These are phyloP conservation scores for Petrosia ficiformis DNA, from an alignment of 37 sponge, comb jelly and placozoan species.

Conservation along the genomic window DNA sequence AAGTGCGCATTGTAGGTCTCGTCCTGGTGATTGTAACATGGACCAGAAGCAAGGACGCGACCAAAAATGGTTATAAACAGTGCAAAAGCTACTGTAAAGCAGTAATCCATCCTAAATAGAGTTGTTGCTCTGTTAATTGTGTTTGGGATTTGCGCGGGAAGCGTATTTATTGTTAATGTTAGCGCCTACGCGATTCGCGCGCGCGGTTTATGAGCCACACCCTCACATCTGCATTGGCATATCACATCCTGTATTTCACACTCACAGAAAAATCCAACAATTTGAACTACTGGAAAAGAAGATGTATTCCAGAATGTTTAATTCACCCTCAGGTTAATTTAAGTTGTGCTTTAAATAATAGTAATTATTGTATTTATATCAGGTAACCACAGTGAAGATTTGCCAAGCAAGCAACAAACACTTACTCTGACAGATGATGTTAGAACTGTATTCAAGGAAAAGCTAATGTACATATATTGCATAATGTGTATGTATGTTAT, in stretches of 20 bases:
- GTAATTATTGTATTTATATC: no score
- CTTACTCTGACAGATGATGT: not conserved
- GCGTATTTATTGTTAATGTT: not conserved
- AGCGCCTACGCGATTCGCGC: no score
- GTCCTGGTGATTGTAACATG: slow-evolving; percentile 77
- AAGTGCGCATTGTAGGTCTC: slow-evolving; percentile 46
- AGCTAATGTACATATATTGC: no score
- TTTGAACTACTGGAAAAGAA: slow-evolving; percentile 56
- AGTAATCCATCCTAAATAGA: not conserved
- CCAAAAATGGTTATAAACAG: not conserved
- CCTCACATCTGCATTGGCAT: no score
- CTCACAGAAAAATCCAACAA: slow-evolving; percentile 41
- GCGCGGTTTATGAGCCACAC: not conserved
- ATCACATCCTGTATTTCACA: no score
- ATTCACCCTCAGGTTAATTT: no score
- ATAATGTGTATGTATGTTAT: no score
- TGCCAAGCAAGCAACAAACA: not conserved
- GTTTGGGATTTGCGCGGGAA: not conserved
- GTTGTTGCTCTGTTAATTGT: not conserved
- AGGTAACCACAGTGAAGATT: no score
- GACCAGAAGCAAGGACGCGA: slow-evolving; percentile 2
- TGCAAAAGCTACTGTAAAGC: not conserved
- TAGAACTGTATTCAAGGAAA: not conserved
- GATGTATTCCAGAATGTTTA: slow-evolving; percentile 46
- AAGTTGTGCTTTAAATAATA: no score